Conservation (phyloP, 2,113 vertebrate genomes). For the Lagenorhynchus albirostris region DNA sequence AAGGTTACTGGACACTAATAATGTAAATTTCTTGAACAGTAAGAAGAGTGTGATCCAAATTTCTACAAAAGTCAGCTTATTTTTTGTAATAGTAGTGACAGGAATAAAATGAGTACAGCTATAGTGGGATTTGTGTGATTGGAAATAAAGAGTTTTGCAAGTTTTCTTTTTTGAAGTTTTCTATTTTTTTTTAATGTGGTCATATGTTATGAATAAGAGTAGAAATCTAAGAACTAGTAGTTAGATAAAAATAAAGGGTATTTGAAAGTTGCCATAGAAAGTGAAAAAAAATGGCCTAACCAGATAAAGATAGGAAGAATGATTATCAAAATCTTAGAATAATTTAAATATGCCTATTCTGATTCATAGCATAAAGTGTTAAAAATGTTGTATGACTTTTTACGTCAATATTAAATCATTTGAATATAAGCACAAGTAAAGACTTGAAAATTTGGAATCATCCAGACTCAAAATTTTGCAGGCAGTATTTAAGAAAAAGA, state of each 20-base stretch:
- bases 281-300: background rate
- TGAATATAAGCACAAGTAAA: background rate
- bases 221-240: background rate
- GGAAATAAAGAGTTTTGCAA: background rate
- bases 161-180: background rate
- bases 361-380: background rate
- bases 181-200: background rate
- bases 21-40: background rate
- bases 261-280: background rate
- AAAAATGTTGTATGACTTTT: background rate
- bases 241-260: background rate
- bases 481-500: background rate
- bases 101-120: background rate
- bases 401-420: background rate
- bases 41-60: background rate
- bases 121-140: background rate
- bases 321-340: background rate
- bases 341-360: background rate
- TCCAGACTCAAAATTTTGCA: background rate
- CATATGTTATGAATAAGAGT: background rate
- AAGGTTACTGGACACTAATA: background rate
- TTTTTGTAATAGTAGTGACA: background rate
- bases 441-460: background rate
- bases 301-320: background rate
- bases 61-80: background rate